Conservation (phyloP, 2,888 invertebrate species). For the Lobophora halterata region DNA sequence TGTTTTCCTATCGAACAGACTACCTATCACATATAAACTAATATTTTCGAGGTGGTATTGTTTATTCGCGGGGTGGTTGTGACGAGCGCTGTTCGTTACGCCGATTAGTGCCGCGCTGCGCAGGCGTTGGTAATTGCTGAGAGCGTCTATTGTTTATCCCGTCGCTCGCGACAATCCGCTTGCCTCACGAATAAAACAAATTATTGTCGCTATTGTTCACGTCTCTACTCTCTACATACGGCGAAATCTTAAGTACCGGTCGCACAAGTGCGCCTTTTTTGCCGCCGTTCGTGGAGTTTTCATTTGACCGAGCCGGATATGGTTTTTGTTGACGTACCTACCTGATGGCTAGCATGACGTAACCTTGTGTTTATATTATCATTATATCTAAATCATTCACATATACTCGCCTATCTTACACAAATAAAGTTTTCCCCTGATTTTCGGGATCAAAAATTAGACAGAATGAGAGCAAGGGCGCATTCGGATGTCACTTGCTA, state of each 20-base stretch:
- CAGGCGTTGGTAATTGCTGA: conserved; percentile 48
- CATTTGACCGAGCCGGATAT: conserved; percentile 63
- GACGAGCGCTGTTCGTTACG: conserved; percentile 42
- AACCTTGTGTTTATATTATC: conserved; percentile 56
- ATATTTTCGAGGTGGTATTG: conserved; percentile 49
- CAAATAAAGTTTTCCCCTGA: not conserved
- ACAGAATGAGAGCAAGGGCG: conserved; percentile 10
- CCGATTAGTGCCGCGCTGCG: conserved; percentile 43
- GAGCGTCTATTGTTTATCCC: conserved; percentile 57
- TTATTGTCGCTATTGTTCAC: conserved; percentile 52
- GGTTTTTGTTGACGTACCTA: conserved; percentile 50
- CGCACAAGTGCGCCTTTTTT: conserved; percentile 44
- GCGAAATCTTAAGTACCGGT: conserved; percentile 19
- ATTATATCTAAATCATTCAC: conserved; percentile 46
- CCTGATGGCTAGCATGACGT: conserved; percentile 53
- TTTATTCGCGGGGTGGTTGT: conserved; percentile 38
- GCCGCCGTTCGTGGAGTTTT: conserved; percentile 48
- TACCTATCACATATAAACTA: conserved; percentile 47
- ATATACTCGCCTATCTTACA: conserved; percentile 32
- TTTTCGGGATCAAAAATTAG: conserved; percentile 1
- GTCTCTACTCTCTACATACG: conserved; percentile 43
- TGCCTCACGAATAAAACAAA: conserved; percentile 41
- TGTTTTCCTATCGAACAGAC: conserved; percentile 50
- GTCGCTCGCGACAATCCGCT: conserved; percentile 47
- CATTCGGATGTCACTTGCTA: conserved; percentile 22